Percentiles rank a stretch among this genome's conserved stretches.
Evolutionary conservation across 92 coral and sea anemone species (phyloP).

Genomic region (Palythoa grandis): DNA sequence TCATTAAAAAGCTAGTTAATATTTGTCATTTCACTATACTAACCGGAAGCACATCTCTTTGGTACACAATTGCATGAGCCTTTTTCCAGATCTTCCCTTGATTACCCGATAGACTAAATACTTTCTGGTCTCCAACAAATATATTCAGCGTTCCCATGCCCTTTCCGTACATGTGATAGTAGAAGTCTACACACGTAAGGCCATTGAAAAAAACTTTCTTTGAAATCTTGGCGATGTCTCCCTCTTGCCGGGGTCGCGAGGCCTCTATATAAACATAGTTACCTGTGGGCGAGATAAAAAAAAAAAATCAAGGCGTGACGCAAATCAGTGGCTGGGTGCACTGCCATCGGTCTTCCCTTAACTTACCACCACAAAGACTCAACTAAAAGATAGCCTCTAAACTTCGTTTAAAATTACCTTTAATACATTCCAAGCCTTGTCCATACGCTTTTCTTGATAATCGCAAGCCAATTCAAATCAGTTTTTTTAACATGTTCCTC

Average conservation of each 20-base stretch:
- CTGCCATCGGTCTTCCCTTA: too few species aligned
- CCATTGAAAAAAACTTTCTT: not conserved
- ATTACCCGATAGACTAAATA: conserved; percentile 49
- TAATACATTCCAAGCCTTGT: too few species aligned
- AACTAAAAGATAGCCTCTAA: too few species aligned
- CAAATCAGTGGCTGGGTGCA: not conserved
- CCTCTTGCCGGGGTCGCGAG: conserved; percentile 33
- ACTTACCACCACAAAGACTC: too few species aligned
- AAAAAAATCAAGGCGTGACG: not conserved
- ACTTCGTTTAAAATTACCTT: too few species aligned
- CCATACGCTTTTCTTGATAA: too few species aligned
- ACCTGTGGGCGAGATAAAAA: not conserved
- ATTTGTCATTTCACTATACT: not conserved
- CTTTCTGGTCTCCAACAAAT: conserved; percentile 9
- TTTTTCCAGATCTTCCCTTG: conserved; percentile 38
- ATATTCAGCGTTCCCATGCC: conserved; percentile 50
- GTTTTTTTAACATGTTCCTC: too few species aligned
- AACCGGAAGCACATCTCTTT: conserved; percentile 27
- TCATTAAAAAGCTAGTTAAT: too few species aligned
- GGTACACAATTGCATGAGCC: conserved; percentile 14
- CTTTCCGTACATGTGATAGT: conserved; percentile 50
- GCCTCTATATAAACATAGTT: conserved; percentile 32
- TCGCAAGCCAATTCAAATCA: too few species aligned
- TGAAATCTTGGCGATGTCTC: conserved; percentile 21
- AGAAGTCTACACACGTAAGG: conserved; percentile 33